Base-by-base conservation (phyloP, 2,113 vertebrate species). In the Lipophrys pholis region DNA sequence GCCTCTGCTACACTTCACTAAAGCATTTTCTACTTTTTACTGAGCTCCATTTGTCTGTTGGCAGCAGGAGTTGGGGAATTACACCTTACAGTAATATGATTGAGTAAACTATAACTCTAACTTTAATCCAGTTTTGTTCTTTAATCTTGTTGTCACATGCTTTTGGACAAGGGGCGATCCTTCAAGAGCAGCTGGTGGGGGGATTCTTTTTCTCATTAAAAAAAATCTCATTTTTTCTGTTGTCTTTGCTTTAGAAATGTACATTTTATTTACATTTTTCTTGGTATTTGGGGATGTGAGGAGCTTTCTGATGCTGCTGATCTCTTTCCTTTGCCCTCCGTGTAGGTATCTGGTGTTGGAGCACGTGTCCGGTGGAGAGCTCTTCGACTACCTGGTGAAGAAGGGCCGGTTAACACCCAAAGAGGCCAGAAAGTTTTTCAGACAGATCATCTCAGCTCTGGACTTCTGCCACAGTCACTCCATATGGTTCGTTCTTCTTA, bases 401-500 rank as follows among this genome's bases (percentile, higher is more conserved):
- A 99, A 99, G 78, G 97, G 98, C 77, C 93, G 98, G 70, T 85
- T 99, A 86, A 99, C 98, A 48, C 98, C 98, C 56, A 99, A 99
- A 92, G 97, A 99, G 90, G 97, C 98, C 81, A 92, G 98, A 11
- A 99, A 98, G 91, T 99, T 99, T 94, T 99, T 99, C 94, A 95
- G 98, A 90, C 98, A 99, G 93, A 99, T 99, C 93, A 99, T 99
- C 92, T 99, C 98, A 0, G 98, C 98, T 9, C 94, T 99, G 91
- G 98, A 99, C 91, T 99, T 99, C 93, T 99, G 98, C 90, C 98
- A 99, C 93, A 99, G 98, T 87, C 97, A 99, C 91, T 99, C 97
- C 71, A 99, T 99, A 93, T 99, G 98, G 98, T 99, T 70, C 82
- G 95, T 69, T 4, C 1, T n/a, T 12, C 6, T 14, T 5, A n/a